Base-by-base conservation (phyloP, 1,140 invertebrate genomes). In the Trigoniulus corallinus region DNA sequence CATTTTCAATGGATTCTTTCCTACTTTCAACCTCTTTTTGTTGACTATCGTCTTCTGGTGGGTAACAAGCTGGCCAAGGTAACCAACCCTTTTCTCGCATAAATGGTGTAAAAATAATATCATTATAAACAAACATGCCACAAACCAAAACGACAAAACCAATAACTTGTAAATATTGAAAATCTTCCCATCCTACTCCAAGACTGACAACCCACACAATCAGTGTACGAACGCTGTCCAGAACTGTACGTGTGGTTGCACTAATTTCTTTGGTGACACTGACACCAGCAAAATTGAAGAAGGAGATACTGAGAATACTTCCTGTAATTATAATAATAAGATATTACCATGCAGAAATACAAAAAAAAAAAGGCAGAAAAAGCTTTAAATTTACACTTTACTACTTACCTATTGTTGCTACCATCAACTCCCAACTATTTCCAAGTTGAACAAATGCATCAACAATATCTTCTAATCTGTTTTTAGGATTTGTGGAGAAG, bases 261-360 rank as follows among this genome's bases (percentile, higher is more conserved):
- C 81, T 88, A 54, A 88, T 75, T 67, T 93, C 85, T 70, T 95
- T 95, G 0, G 91, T 92, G n/a, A 98, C 84, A 62, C 81, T 88
- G 22, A 97, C 81, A 21, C 92, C 92, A 61, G 88, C 81, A 69
- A 92, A 97, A 65, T 96, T 96, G 70, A 95, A 96, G 63, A 96
- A 91, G 1, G 91, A 89, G 58, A 95, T 95, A 49, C 88, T 93
- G 3, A 93, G 60, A 13, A 84, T 75, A n/a, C 86, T 92, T 54
- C 84, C 84, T 77, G 66, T 34, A 61, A 21, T 44, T 44, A 7
- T 44, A 7, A 18, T 39, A 13, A 39, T 18, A 39, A 24, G 42
- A 18, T 10, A 21, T 7, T 4, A 44, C 18, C 7, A 44, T 7
- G 21, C 4, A 44, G 18, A 7, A 44, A 44, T 7, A 24, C 12